Evolutionary conservation across 2,113 vertebrate genomes (phyloP).

Genomic region (Galemys pyrenaicus): DNA sequence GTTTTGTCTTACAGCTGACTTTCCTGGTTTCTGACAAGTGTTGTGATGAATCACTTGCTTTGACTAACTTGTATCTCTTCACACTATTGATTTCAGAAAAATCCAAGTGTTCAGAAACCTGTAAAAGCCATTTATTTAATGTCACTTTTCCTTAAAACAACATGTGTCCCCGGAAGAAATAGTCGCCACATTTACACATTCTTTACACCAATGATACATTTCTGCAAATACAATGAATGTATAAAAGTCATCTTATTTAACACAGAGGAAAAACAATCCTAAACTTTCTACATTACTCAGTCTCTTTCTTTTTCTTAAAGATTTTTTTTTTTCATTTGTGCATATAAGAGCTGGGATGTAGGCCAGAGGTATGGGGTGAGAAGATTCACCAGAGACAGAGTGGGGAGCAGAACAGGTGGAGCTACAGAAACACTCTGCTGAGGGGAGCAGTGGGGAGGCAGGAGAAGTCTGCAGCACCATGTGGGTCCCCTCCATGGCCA

Average conservation of each 20-base stretch:
- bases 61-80: not conserved
- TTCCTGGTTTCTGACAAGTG: not conserved
- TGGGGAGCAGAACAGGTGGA: no score
- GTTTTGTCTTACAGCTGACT: not conserved
- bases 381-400: no score
- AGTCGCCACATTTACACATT: not conserved
- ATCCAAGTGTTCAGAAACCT: not conserved
- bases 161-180: not conserved
- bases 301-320: no score
- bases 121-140: not conserved
- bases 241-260: not conserved
- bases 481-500: no score
- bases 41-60: not conserved
- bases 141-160: not conserved
- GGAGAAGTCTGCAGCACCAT: no score
- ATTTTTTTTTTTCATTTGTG: no score
- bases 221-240: not conserved
- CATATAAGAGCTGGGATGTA: no score
- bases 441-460: no score
- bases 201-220: not conserved
- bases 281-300: not conserved
- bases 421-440: no score
- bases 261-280: not conserved
- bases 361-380: no score
- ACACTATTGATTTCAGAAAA: not conserved